These are phyloP conservation scores for Calosoma granatense DNA, from an alignment of 1,140 invertebrate genomes.

Conservation along the genomic window DNA sequence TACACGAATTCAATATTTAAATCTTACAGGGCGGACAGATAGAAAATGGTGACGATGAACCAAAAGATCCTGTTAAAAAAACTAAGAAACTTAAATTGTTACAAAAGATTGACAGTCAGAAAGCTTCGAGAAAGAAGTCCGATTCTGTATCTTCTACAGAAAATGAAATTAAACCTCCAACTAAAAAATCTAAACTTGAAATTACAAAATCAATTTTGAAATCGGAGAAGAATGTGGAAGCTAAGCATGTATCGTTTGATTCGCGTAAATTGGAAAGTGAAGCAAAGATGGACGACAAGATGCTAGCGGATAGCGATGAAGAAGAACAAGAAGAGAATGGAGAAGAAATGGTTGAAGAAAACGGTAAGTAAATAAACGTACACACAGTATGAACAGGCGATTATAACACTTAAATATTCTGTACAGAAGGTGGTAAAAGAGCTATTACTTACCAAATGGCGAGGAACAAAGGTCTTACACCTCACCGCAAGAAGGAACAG, in stretches of 20 bases:
- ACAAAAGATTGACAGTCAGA: slow-evolving; percentile 12
- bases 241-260: not conserved
- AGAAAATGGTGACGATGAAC: no score
- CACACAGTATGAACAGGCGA: no score
- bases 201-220: slow-evolving; percentile 29
- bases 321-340: slow-evolving; percentile 9
- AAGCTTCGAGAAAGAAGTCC: no score
- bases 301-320: slow-evolving; percentile 9
- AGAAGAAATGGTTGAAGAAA: not conserved
- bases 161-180: slow-evolving; percentile 31
- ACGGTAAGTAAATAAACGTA: not conserved
- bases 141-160: no score
- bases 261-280: not conserved
- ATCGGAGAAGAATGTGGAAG: slow-evolving; percentile 15
- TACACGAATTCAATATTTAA: no score
- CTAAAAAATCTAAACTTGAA: slow-evolving; percentile 28
- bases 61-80: no score
- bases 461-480: slow-evolving; percentile 90
- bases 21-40: no score
- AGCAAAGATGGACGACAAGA: slow-evolving; percentile 11
- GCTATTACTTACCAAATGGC: slow-evolving; percentile 86
- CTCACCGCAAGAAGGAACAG: slow-evolving; percentile 78
- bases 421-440: slow-evolving; percentile 51
- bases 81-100: slow-evolving; percentile 12
- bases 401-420: no score